Evolutionary conservation across 2,888 invertebrate genomes (phyloP).

Genomic region (Xanthia togata): DNA sequence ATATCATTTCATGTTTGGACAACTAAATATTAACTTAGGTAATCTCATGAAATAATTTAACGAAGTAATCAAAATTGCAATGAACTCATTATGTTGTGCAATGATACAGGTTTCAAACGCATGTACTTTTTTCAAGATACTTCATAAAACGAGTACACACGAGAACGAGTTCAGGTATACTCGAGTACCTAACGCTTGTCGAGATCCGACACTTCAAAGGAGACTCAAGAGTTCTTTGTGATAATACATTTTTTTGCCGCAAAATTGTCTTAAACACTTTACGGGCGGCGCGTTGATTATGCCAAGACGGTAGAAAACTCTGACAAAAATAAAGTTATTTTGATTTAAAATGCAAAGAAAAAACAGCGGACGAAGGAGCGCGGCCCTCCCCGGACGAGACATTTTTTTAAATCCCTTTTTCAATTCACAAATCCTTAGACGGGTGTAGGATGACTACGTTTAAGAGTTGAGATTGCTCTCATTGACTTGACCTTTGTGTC

Average conservation of each 20-base stretch:
- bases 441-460: constrained; percentile 73
- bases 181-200: constrained; percentile 38
- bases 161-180: neutral
- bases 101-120: neutral
- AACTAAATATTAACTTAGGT: neutral
- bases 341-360: constrained; percentile 88
- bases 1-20: neutral
- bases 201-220: constrained; percentile 78
- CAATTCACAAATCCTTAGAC: constrained; percentile 82
- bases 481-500: constrained; percentile 19
- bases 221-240: constrained; percentile 75
- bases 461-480: constrained; percentile 71
- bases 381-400: constrained; percentile 71
- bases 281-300: constrained; percentile 83
- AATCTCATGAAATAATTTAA: neutral
- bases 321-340: constrained; percentile 87
- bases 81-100: neutral
- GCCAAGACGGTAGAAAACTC: constrained; percentile 84
- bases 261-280: constrained; percentile 87
- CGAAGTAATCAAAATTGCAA: neutral
- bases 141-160: constrained; percentile 5
- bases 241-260: constrained; percentile 79
- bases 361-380: constrained; percentile 74
- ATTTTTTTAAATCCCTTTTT: constrained; percentile 80
- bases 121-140: neutral